Evolutionary conservation across 2,888 invertebrate genomes (phyloP).

Genomic region (Drosophila paucipuncta): DNA sequence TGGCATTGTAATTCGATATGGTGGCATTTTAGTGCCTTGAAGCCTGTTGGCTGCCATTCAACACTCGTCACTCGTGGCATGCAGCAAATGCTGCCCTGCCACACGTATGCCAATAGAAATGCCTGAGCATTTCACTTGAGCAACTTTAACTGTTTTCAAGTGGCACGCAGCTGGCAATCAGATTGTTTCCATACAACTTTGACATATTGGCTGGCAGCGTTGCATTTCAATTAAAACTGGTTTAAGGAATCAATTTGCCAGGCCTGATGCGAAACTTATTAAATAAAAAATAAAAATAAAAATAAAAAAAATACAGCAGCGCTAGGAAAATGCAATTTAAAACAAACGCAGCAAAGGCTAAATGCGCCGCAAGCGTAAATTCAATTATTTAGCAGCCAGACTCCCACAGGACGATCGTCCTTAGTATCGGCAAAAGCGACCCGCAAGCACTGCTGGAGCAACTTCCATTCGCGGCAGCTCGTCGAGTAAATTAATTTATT

Average conservation of each 20-base stretch:
- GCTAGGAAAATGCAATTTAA: conserved; percentile 63
- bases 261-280: conserved; percentile 57
- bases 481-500: conserved; percentile 78
- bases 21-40: conserved; percentile 13
- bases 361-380: conserved; percentile 65
- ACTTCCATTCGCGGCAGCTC: conserved; percentile 38
- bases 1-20: conserved; percentile 65
- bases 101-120: conserved; percentile 66
- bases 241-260: conserved; percentile 73
- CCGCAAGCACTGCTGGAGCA: conserved; percentile 14
- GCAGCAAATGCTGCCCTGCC: conserved; percentile 21
- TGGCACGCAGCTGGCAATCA: conserved; percentile 52
- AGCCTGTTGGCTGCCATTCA: conserved; percentile 65
- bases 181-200: conserved; percentile 48
- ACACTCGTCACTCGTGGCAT: conserved; percentile 51
- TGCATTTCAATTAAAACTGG: conserved; percentile 77
- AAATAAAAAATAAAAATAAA: conserved; percentile 24
- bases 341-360: conserved; percentile 39
- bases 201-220: conserved; percentile 60
- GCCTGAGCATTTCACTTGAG: conserved; percentile 68
- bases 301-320: conserved; percentile 16
- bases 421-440: conserved; percentile 33
- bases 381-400: conserved; percentile 62
- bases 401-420: conserved; percentile 64
- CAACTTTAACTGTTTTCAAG: conserved; percentile 64